These are phyloP conservation scores for Mastigias papua DNA, from an alignment of 30 jellyfish, hydroid and myxozoan genomes.

Conservation along the genomic window DNA sequence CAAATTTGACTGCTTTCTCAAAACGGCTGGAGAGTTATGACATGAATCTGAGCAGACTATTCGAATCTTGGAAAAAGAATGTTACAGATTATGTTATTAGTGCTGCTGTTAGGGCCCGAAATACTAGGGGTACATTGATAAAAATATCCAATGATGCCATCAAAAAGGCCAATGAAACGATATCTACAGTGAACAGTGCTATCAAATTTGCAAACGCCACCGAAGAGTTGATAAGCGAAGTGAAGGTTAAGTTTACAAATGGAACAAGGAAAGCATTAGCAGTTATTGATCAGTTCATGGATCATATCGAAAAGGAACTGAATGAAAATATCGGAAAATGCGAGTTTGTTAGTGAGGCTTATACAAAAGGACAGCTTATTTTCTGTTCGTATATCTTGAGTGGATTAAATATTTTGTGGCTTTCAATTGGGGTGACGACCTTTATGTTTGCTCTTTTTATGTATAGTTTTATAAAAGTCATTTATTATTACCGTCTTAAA, in stretches of 20 bases:
- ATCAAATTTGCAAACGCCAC: background rate
- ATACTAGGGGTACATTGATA: background rate
- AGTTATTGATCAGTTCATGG: conserved; percentile 42
- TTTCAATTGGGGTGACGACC: conserved; percentile 39
- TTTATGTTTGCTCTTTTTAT: conserved; percentile 7
- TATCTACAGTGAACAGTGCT: background rate
- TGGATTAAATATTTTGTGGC: conserved; percentile 45
- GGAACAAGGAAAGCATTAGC: conserved; percentile 13
- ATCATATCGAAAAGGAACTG: conserved; percentile 22
- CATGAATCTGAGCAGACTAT: background rate
- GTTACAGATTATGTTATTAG: background rate
- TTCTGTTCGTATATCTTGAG: conserved; percentile 45
- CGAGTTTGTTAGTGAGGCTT: conserved; percentile 33
- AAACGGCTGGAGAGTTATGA: background rate
- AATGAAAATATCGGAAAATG: conserved; percentile 57
- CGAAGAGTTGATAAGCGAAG: background rate
- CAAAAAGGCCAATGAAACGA: conserved; percentile 3
- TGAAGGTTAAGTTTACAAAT: conserved; percentile 11
- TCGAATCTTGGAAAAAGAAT: conserved; percentile 4
- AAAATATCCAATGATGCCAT: conserved; percentile 1
- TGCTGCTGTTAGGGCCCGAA: background rate
- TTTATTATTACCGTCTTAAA: conserved; percentile 19
- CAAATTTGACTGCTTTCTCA: conserved; percentile 12
- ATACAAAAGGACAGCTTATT: conserved; percentile 22
- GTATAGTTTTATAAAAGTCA: conserved; percentile 10